Base-by-base conservation (phyloP, 1,140 invertebrate genomes). In the Nasonia longicornis region DNA sequence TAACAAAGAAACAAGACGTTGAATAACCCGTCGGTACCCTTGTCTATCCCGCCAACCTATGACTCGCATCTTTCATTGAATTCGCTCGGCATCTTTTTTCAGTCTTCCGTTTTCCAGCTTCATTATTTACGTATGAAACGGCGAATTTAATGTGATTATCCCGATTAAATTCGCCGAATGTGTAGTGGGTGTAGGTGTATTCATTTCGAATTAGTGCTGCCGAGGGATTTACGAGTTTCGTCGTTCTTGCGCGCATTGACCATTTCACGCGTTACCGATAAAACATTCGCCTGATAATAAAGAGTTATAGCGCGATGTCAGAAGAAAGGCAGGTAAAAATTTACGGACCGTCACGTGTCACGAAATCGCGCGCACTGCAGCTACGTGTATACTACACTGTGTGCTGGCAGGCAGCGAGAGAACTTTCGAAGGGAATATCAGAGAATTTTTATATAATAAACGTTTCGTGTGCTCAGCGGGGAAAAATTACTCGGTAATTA, bases 241-340 rank as follows among this genome's bases (percentile, higher is more conserved):
- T 76, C 79, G 79, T 73, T 76, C 77, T 81, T 72, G 75, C 77
- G 69, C 75, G 71, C 64, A 58, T 81, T 77, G 80, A 35, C 80
- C 80, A 81, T 81, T 81, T 81, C 74, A 77, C 58, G 80, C 75
- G 80, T 81, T 75, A 73, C 80, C 80, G 80, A 77, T 81, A 81
- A 81, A 81, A 81, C 80, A 81, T 81, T 81, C 58, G 52, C 38
- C 80, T 73, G 75, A 81, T 81, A 81, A 81, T 81, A 81, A 81
- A 81, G 69, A 81, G 75, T 81, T 81, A 81, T 81, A 73, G 80
- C 75, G 16, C 75, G 22, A 77, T 66, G 80, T 81, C 80, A 81
- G 77, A 81, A 76, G 75, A 48, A 77, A 81, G 48, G 73, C 48
- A 73, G 71, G 73, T 58, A 81, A 81, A 81, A 77, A 81, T 81